Evolutionary conservation across 1,140 invertebrate species (phyloP).

Genomic region (Atta colombica): DNA sequence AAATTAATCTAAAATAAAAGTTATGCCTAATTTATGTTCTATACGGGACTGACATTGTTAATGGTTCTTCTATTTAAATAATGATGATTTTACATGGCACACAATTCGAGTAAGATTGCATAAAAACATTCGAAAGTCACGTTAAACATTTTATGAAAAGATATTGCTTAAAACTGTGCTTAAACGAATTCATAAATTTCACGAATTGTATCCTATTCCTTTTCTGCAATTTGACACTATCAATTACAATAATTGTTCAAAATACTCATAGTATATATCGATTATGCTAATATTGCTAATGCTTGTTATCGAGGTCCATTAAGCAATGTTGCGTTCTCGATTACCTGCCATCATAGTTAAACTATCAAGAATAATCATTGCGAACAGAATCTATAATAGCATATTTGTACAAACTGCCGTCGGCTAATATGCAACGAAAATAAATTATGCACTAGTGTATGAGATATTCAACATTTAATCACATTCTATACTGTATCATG

Average conservation of each 20-base stretch:
- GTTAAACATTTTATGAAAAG: background rate
- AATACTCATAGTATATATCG: background rate
- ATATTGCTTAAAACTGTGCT: background rate
- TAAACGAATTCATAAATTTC: background rate
- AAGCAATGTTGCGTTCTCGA: slow-evolving; percentile 35
- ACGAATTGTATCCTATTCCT: background rate
- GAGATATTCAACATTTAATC: background rate
- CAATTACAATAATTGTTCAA: slow-evolving; percentile 26
- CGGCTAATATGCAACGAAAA: background rate
- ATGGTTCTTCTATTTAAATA: background rate
- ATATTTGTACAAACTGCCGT: slow-evolving; percentile 18
- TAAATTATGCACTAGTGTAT: slow-evolving; percentile 34
- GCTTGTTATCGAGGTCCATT: slow-evolving; percentile 5
- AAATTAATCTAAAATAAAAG: slow-evolving; percentile 32
- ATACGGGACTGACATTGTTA: background rate
- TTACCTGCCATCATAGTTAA: slow-evolving; percentile 59
- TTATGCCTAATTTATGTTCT: slow-evolving; percentile 14
- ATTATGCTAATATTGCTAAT: slow-evolving; percentile 48
- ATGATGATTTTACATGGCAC: background rate
- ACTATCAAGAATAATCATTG: slow-evolving; percentile 47
- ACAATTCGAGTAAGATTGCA: background rate
- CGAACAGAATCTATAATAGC: background rate
- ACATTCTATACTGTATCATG: background rate
- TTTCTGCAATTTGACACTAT: slow-evolving; percentile 32
- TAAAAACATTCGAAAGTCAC: background rate